Evolutionary conservation across 2,888 invertebrate genomes (phyloP), one percentile per base, ranked within the genome.

Genomic region (Scelioninae gen. 2): DNA sequence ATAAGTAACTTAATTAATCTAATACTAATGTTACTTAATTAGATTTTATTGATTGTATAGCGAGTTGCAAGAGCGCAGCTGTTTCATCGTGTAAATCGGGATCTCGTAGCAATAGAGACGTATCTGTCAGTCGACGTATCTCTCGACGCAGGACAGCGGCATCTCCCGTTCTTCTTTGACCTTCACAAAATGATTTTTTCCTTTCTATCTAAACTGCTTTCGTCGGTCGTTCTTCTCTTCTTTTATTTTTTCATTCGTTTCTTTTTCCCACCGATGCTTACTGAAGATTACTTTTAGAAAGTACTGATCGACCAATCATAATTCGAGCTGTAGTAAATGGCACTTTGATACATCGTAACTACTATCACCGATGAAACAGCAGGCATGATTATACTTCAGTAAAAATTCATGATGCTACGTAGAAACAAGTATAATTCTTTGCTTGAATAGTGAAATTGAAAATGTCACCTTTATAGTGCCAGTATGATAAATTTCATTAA

Each of bases 111-210:
- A 65, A 74, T 74, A 74, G 57, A 69, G 73, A 74, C 60, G 73
- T 74, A 74, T 74, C 73, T 74, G 73, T 74, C 73, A 74, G 73
- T 69, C 60, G 68, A 58, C 57, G 61, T 61, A 70, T 70, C 70
- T 69, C 64, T 65, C 65, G 65, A 61, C 60, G 61, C 65, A 55
- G 60, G 60, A 61, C 64, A 64, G 70, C 70, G 63, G 61, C 41
- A 64, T 74, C 69, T 60, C 48, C 60, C 55, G 64, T 74, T 69
- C 65, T 70, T 69, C 64, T 64, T 69, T 69, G 69, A 52, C 72
- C 72, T 58, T 72, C 60, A 22, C 60, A 33, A 69, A 35, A 53
- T 69, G n/a, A 69, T 69, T 69, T 69, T 69, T 68, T 60, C 41
- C 69, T 61, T 69, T 50, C 69, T 72, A 52, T 48, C 53, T 53